Percentiles rank a stretch among this genome's conserved stretches.
Conservation (phyloP, 1,140 invertebrate species). For the Diorhabda sublineata region DNA sequence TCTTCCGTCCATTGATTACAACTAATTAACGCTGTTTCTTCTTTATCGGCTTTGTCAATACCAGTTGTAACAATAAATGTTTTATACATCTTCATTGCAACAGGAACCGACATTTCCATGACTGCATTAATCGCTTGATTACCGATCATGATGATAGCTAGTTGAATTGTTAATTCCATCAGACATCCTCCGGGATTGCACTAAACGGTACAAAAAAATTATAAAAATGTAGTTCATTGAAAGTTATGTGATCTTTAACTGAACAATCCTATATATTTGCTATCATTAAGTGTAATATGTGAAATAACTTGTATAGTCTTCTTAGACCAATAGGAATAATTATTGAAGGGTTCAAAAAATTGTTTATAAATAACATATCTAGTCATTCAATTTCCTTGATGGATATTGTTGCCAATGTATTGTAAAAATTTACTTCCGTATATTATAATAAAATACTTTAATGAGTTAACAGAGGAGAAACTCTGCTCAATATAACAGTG, state of each 20-base stretch:
- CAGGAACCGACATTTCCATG: conserved; percentile 68
- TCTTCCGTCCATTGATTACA: conserved; percentile 74
- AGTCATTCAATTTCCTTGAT: too few species aligned
- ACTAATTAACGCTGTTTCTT: conserved; percentile 36
- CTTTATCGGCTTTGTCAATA: conserved; percentile 30
- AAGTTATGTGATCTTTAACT: not conserved
- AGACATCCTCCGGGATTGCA: conserved; percentile 79
- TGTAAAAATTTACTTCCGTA: too few species aligned
- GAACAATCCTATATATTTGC: not conserved
- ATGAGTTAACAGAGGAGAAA: too few species aligned
- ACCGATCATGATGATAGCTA: conserved; percentile 82
- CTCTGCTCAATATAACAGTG: too few species aligned
- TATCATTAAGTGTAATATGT: too few species aligned
- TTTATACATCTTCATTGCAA: conserved; percentile 50
- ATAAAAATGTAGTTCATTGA: not conserved
- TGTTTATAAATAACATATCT: too few species aligned
- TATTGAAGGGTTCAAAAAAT: too few species aligned
- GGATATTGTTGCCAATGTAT: too few species aligned
- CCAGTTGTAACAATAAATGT: conserved; percentile 37
- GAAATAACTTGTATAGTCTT: too few species aligned
- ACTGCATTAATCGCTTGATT: conserved; percentile 79
- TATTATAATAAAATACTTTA: too few species aligned
- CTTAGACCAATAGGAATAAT: too few species aligned
- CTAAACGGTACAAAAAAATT: conserved; percentile 42
- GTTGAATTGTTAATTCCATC: conserved; percentile 76